phyloP scores from a whole-genome alignment of 2,888 invertebrate species.

The Netelia fuscicornis region DNA sequence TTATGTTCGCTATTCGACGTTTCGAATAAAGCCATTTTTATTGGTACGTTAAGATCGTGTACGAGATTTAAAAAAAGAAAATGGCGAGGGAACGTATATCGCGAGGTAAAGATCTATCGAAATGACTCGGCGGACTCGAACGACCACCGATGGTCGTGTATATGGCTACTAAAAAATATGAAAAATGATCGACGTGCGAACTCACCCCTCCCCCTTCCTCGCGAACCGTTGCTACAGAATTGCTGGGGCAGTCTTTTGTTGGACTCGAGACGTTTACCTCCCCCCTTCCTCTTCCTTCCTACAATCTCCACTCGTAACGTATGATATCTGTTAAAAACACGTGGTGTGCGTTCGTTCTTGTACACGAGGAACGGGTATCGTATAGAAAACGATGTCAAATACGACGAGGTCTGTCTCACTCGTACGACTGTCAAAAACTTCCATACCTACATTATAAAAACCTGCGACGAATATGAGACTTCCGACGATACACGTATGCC shows the following conservation, averaged over 20 bases:
- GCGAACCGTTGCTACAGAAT: constrained; percentile 13
- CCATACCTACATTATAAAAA: constrained; percentile 25
- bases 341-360: constrained; percentile 1
- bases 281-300: background rate
- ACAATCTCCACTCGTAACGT: constrained; percentile 18
- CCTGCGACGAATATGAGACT: constrained; percentile 20
- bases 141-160: background rate
- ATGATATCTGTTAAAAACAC: constrained; percentile 6
- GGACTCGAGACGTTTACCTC: constrained; percentile 31
- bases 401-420: constrained; percentile 34
- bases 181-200: constrained; percentile 71
- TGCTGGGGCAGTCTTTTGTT: constrained; percentile 36
- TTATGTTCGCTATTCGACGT: no score
- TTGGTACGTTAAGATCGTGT: no score
- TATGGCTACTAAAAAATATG: constrained; percentile 69
- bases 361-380: constrained; percentile 24
- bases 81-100: constrained; percentile 24
- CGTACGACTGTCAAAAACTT: constrained; percentile 32
- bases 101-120: constrained; percentile 44
- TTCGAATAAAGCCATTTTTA: no score
- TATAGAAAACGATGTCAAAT: constrained; percentile 17
- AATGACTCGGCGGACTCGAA: constrained; percentile 45
- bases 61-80: background rate
- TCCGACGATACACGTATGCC: background rate
- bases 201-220: constrained; percentile 32